Conservation (phyloP, 2,113 vertebrate genomes). For the Atherinomorus stipes region DNA sequence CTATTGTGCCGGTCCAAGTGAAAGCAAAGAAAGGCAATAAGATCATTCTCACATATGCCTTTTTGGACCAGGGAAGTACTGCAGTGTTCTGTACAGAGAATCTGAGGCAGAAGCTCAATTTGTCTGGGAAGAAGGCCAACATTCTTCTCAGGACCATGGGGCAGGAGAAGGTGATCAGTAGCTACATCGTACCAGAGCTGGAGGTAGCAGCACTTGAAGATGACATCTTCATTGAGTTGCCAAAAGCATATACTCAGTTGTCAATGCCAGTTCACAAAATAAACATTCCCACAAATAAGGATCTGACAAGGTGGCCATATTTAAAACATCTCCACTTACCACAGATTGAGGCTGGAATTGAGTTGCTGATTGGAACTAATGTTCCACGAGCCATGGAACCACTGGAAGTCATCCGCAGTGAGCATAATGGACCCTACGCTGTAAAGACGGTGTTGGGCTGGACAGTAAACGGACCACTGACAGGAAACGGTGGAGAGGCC, state of each 20-base stretch:
- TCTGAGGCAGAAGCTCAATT: neutral
- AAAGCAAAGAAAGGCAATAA: too few species aligned
- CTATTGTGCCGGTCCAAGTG: too few species aligned
- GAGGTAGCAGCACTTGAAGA: constrained; percentile 10
- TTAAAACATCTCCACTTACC: neutral
- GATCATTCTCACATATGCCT: neutral
- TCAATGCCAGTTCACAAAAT: neutral
- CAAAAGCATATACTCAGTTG: neutral
- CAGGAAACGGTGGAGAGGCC: constrained; percentile 1
- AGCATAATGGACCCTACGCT: neutral
- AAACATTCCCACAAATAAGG: neutral
- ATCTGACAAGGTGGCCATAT: neutral
- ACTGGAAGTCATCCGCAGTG: neutral
- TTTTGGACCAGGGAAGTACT: neutral
- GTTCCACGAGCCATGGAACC: neutral
- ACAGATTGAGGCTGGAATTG: neutral
- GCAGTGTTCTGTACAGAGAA: neutral
- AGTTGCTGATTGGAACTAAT: too few species aligned
- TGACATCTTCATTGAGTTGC: neutral
- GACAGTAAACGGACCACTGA: too few species aligned
- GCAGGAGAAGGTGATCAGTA: constrained; percentile 7
- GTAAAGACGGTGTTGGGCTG: neutral
- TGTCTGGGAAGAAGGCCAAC: neutral
- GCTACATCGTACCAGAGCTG: neutral
- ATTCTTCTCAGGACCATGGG: too few species aligned